Conservation (phyloP, 2,797 vertebrate species). For the Neosilurus mollespiculum region DNA sequence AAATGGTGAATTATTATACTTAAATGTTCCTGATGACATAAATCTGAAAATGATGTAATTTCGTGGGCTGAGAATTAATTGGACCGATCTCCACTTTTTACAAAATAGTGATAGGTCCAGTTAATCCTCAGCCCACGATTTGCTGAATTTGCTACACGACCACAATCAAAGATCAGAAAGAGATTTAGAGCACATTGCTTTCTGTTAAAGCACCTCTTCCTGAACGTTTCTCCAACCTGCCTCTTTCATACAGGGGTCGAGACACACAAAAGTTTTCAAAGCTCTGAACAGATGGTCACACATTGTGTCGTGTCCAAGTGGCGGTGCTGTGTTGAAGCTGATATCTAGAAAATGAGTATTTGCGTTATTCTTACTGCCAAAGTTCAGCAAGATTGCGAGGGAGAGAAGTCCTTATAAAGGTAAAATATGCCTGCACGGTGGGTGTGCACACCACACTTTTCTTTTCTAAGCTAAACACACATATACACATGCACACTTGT, state of each 20-base stretch:
- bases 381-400: constrained; percentile 57
- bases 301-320: constrained; percentile 46
- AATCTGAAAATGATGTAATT: no score
- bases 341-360: constrained; percentile 49
- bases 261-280: constrained; percentile 59
- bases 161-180: neutral
- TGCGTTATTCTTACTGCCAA: constrained; percentile 59
- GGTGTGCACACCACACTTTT: constrained; percentile 7
- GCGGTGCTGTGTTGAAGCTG: constrained; percentile 34
- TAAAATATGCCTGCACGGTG: constrained; percentile 70
- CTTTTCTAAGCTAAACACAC: constrained; percentile 13
- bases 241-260: constrained; percentile 40
- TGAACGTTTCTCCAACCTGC: constrained; percentile 51
- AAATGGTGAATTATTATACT: neutral
- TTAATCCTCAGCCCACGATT: no score
- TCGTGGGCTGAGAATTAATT: no score
- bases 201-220: neutral
- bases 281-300: constrained; percentile 41
- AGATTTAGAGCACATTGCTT: neutral
- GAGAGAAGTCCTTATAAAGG: constrained; percentile 73
- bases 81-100: no score
- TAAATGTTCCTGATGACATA: neutral
- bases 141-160: neutral
- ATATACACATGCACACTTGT: neutral
- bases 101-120: no score